Percentiles rank a stretch among this genome's conserved stretches.
phyloP scores from a whole-genome alignment of 2,797 vertebrate genomes.

The Heteromormyrus szaboi region DNA sequence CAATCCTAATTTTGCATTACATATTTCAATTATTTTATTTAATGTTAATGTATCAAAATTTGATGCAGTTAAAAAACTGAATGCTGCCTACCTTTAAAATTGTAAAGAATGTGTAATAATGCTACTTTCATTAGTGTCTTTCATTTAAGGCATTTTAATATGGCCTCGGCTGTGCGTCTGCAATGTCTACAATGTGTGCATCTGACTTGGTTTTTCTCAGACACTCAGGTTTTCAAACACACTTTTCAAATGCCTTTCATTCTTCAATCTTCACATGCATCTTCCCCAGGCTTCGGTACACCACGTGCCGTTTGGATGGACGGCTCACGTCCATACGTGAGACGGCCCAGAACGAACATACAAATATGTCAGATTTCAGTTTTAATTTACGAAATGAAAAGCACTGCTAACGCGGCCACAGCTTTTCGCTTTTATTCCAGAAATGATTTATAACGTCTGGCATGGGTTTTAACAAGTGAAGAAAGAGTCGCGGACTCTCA shows the following conservation, averaged over 20 bases:
- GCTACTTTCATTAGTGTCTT: background rate
- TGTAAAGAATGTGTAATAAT: background rate
- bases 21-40: background rate
- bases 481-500: background rate
- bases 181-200: background rate
- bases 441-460: background rate
- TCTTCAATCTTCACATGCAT: background rate
- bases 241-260: background rate
- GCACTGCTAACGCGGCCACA: background rate
- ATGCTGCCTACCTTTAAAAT: background rate
- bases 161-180: background rate
- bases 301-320: background rate
- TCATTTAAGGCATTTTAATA: background rate
- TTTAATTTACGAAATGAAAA: background rate
- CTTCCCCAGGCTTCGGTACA: background rate
- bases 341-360: background rate
- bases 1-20: background rate
- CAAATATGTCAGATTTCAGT: conserved; percentile 7
- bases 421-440: background rate
- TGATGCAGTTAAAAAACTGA: background rate
- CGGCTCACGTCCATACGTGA: too few relatives aligned
- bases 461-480: conserved; percentile 9
- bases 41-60: background rate
- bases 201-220: background rate
- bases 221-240: background rate